Conservation (phyloP, 2,113 vertebrate species). For the Atrichornis clamosus region DNA sequence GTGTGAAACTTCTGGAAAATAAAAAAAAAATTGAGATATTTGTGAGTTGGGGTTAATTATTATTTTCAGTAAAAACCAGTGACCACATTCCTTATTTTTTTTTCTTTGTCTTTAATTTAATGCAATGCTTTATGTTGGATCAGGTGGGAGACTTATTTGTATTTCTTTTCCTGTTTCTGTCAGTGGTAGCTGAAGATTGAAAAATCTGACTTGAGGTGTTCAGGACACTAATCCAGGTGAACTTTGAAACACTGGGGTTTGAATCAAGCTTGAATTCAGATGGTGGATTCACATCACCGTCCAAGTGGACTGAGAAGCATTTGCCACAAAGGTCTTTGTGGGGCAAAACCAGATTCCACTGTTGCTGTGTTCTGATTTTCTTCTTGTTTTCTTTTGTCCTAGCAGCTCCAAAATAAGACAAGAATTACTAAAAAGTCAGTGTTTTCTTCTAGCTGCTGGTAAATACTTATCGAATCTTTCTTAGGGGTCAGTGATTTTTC, state of each 20-base stretch:
- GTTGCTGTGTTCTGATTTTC: neutral
- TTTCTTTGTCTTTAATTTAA: neutral
- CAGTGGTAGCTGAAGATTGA: neutral
- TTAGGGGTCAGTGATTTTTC: constrained; percentile 57
- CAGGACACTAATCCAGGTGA: constrained; percentile 48
- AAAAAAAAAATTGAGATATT: neutral
- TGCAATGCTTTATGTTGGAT: neutral
- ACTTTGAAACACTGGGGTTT: constrained; percentile 44
- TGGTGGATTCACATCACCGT: neutral
- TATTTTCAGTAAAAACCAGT: neutral
- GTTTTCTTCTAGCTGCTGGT: constrained; percentile 47
- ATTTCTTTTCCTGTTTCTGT: neutral
- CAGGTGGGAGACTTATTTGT: neutral
- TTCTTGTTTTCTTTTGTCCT: constrained; percentile 26
- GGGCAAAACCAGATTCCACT: constrained; percentile 16
- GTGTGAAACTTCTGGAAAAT: neutral
- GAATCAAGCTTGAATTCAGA: neutral
- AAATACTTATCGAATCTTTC: constrained; percentile 58
- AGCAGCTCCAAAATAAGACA: constrained; percentile 8
- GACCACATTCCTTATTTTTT: neutral
- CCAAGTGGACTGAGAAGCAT: neutral
- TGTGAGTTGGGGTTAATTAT: neutral
- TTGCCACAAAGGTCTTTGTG: neutral
- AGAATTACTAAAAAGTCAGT: constrained; percentile 42
- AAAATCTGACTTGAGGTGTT: constrained; percentile 14